phyloP scores from a whole-genome alignment of 2,797 vertebrate species.

The Syncerus caffer region DNA sequence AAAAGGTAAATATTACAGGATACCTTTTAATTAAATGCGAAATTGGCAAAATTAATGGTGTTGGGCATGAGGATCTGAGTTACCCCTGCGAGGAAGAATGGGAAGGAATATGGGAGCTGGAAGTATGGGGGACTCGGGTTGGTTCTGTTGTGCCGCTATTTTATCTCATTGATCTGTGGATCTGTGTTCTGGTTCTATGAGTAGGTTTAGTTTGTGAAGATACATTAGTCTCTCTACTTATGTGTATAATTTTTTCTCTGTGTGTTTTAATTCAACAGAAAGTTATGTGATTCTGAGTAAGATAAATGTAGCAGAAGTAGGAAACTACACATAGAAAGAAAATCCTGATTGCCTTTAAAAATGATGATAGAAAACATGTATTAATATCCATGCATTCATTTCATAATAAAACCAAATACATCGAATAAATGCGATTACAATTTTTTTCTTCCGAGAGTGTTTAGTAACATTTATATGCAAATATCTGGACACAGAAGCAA shows the following conservation, averaged over 20 bases:
- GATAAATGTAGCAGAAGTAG: neutral
- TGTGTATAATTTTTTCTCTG: neutral
- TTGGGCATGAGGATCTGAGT: neutral
- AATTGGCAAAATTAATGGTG: neutral
- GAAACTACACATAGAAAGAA: neutral
- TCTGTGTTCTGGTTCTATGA: neutral
- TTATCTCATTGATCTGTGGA: neutral
- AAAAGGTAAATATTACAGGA: neutral
- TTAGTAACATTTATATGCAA: neutral
- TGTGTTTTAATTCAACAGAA: neutral
- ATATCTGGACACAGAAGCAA: neutral
- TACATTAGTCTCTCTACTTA: neutral
- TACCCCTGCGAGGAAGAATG: neutral
- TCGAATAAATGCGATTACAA: neutral
- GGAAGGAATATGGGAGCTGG: neutral
- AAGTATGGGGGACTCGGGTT: fast-evolving
- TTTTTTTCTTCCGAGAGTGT: neutral
- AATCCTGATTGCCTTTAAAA: neutral
- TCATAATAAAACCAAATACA: neutral
- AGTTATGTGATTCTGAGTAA: neutral
- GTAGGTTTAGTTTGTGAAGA: neutral
- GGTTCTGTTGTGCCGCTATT: neutral
- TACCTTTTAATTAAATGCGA: neutral
- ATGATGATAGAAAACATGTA: neutral
- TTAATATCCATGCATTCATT: neutral